phyloP scores from a whole-genome alignment of 2,888 invertebrate genomes.

The Amphiduros pacificus region DNA sequence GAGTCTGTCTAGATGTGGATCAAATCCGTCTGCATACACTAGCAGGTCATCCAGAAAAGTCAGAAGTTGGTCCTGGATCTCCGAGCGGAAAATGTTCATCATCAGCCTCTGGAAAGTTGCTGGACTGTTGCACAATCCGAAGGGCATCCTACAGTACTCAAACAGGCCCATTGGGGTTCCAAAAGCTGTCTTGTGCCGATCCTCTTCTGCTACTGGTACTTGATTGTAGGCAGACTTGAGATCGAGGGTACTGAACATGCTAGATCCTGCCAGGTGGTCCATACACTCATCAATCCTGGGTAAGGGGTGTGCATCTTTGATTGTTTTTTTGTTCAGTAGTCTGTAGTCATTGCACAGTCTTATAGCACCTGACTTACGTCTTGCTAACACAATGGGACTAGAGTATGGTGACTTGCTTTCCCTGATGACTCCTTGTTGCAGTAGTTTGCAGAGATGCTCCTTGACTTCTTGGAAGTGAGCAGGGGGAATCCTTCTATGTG shows the following conservation, averaged over 20 bases:
- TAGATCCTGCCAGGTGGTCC: not conserved
- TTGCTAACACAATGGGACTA: not conserved
- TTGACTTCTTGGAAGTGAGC: not conserved
- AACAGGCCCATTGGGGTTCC: not conserved
- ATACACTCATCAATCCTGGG: not conserved
- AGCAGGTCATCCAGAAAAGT: slow-evolving; percentile 7
- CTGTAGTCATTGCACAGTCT: not conserved
- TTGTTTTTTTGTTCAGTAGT: not conserved
- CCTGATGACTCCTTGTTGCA: not conserved
- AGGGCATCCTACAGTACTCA: slow-evolving; percentile 6
- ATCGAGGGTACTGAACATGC: slow-evolving; percentile 1
- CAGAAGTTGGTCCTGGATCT: not conserved
- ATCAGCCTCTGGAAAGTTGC: slow-evolving; percentile 3
- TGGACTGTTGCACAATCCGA: slow-evolving; percentile 5
- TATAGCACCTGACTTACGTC: not conserved
- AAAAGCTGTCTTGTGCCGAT: slow-evolving; percentile 8
- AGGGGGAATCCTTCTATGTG: not conserved
- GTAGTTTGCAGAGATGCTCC: not conserved
- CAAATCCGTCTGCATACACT: not conserved
- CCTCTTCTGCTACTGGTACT: not conserved
- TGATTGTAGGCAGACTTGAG: not conserved
- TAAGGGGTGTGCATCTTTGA: not conserved
- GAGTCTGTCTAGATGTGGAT: not conserved
- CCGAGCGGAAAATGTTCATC: not conserved
- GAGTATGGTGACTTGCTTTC: not conserved